Evolutionary conservation across 35 echinoderm and acorn worm species (phyloP).

Genomic region (Ophioderma brevispina): DNA sequence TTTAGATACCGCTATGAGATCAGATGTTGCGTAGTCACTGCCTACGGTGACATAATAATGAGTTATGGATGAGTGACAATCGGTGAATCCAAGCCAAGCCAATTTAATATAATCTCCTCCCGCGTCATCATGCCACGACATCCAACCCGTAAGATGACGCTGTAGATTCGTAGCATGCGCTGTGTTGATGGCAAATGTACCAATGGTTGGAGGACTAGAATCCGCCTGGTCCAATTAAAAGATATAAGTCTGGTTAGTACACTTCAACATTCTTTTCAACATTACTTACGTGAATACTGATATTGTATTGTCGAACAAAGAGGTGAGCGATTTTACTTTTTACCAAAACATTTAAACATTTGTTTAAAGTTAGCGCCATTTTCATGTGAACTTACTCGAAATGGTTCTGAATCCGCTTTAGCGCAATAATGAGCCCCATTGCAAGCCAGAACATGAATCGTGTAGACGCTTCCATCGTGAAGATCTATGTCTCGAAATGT

Average conservation of each 20-base stretch:
- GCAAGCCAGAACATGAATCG: background rate
- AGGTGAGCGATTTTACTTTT: too few species aligned
- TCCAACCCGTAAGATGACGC: too few species aligned
- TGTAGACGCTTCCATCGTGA: background rate
- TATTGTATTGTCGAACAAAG: too few species aligned
- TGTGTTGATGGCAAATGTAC: background rate
- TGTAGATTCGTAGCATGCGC: background rate
- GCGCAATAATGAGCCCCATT: background rate
- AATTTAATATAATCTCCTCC: background rate
- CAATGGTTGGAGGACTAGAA: background rate
- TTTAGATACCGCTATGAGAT: background rate
- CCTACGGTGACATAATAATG: background rate
- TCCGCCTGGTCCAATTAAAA: too few species aligned
- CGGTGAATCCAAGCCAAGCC: background rate
- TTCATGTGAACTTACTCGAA: background rate
- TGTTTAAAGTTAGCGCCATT: too few species aligned
- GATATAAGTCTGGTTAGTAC: too few species aligned
- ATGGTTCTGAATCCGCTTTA: background rate
- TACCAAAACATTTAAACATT: too few species aligned
- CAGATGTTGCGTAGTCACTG: background rate
- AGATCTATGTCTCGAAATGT: background rate
- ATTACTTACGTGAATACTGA: too few species aligned
- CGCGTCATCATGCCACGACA: too few species aligned
- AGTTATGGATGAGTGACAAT: background rate
- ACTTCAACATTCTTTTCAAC: too few species aligned